These are phyloP conservation scores for Rousettus leschenaultii DNA, from an alignment of 2,113 vertebrate genomes.

Conservation along the genomic window DNA sequence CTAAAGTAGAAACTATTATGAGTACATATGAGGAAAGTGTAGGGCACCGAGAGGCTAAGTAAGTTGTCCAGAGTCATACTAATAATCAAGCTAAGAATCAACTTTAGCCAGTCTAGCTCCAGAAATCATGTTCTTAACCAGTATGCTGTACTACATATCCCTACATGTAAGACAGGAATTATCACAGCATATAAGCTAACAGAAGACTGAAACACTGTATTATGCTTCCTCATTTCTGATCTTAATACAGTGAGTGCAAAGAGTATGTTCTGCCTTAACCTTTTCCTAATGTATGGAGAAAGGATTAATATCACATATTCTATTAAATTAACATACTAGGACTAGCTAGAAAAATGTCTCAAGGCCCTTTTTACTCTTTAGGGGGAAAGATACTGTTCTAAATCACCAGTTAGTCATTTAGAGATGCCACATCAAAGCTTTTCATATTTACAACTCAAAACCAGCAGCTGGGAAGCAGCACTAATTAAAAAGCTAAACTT, in stretches of 20 bases:
- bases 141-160: background rate
- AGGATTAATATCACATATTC: background rate
- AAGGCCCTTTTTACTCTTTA: background rate
- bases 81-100: background rate
- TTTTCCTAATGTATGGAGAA: background rate
- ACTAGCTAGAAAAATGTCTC: background rate
- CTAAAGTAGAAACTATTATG: background rate
- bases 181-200: background rate
- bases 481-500: background rate
- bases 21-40: background rate
- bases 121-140: background rate
- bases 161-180: background rate
- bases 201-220: background rate
- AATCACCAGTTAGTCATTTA: background rate
- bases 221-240: background rate
- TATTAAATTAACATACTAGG: background rate
- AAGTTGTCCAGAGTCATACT: background rate
- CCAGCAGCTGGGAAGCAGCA: background rate
- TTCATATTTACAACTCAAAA: background rate
- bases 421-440: background rate
- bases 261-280: background rate
- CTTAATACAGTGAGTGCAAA: background rate
- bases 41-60: background rate
- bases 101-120: background rate
- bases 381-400: background rate